Base-by-base conservation (phyloP, 2,797 vertebrate species). In the Platyrinchus mystaceus region DNA sequence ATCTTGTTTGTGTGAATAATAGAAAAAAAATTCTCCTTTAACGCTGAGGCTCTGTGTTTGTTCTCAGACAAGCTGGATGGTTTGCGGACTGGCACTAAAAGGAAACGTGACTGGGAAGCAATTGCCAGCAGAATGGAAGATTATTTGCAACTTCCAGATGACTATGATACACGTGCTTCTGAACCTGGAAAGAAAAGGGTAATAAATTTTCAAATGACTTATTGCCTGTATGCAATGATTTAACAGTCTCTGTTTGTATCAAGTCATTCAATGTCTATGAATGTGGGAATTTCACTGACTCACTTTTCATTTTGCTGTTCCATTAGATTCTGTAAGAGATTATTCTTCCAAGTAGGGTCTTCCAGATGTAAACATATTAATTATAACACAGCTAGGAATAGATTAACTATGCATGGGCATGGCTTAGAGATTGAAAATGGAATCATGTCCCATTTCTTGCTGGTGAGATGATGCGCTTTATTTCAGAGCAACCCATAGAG, bases 171-270 rank as follows among this genome's bases (percentile, higher is more conserved):
- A 47, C 99, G 99, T 85, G 98, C 98, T 98, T 99, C 99, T 13
- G 98, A 99, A 93, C 99, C 99, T 20, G 99, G 99, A 82, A 99
- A 99, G 97, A 99, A 99, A 97, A 98, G 99, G 99, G 99, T 99
- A 99, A 98, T 95, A 91, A 63, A 89, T 85, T 92, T 89, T 94
- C 75, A 74, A 69, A 59, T 88, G 81, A 58, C 55, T 90, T 94
- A 50, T 20, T 56, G 8, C 60, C 24, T 64, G 4, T 67, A 12
- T 77, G 14, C 68, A 58, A 60, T 6, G 50, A 18, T 23, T 34
- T 47, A 82, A 37, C 1, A 3, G 19, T 70, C 70, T 85, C 34
- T 73, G 49, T 79, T 68, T 34, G 0, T 62, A 62, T 66, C 30
- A 63, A 41, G 36, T 85, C 55, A 21, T 47, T 79, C 52, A 34